Base-by-base conservation (phyloP, 2,797 vertebrate genomes). In the Antennarius maculatus region DNA sequence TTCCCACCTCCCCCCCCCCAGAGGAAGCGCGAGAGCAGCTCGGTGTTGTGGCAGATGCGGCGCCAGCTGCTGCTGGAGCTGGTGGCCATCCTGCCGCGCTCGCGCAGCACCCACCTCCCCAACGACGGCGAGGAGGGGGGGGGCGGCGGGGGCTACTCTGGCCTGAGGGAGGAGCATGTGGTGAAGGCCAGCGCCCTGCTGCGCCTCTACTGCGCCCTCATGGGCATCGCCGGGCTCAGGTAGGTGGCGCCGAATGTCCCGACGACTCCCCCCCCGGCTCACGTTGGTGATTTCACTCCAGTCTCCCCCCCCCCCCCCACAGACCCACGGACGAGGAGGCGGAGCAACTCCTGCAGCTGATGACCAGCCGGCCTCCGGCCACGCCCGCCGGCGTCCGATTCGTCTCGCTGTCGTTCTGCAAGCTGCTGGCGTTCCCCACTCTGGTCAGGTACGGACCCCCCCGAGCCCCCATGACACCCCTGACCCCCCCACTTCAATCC, bases 211-310 rank as follows among this genome's bases (percentile, higher is more conserved):
- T 99, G 97, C 10, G 96, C 97, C 15, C 92, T 99, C 73, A 98
- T 99, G 97, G 98, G 98, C 66, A 99, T 99, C 6, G 97, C 98
- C 37, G 97, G 97, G 23, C 96, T 99, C 89, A 96, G 98, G 98
- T 99, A 92, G 29, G 62, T 55, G 7, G 47, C 7, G 60, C 46
- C 11, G 10, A 18, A 58, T 3, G 31, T 34, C 31, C 31, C 31
- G 31, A 5, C 7, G 5, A 8, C 31, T 34, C 31, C 5, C 5
- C 5, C 5, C 31, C 31, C 31, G 31, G 31, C 31, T 34, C 5
- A 34, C 31, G 31, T 8, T 4, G 5, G 31, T 34, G 31, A 34
- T 34, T 23, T 23, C 23, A 23, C 23, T 23, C 23, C 23, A 23
- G 23, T 23, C 23, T 2, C 23, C 23, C 23, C 15, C 3, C 11